Evolutionary conservation across 2,888 invertebrate species (phyloP), one percentile per base, ranked within the genome.

Genomic region (Pseudococcus viburni): DNA sequence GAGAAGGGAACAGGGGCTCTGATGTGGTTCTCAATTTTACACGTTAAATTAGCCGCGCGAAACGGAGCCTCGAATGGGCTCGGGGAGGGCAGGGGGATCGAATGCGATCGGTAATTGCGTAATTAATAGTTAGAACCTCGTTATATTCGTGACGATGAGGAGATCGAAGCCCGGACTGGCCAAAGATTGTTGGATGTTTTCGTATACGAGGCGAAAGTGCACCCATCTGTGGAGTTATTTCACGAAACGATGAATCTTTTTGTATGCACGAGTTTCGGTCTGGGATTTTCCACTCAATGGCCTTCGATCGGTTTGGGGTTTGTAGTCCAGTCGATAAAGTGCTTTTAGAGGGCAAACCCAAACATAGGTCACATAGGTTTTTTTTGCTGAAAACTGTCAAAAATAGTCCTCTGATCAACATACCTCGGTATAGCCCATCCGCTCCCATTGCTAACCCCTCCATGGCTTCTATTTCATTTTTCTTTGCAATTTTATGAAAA

Each of bases 101-200:
- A 42, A 42, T 8, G 19, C 12, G 42, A 80, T 39, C 42, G 42
- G 42, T 80, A 80, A 80, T 80, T 42, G 80, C 42, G 80, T 80
- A 80, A 80, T 80, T 80, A 42, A 80, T 80, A 80, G 80, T 80
- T 80, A 80, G 42, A 42, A 33, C 42, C 80, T 80, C 17, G 80
- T 80, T 80, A 42, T 7, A 80, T 42, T 80, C 80, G 80, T 80
- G 80, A 42, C 80, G 39, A 42, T 42, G 80, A 11, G 73, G 59
- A 59, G 59, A 59, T 59, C n/a, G 19, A 59, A 19, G 19, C n/a
- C 17, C 17, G 17, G n/a, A 19, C 19, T 19, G 59, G 80, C 42
- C 42, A 39, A 3, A 7, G 15, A 39, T 22, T 39, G 73, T n/a
- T 39, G 77, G 80, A 15, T 9, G 39, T 33, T 33, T 33, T 33